Percentiles rank a stretch among this genome's conserved stretches.
Conservation (phyloP, 2,797 vertebrate species). For the Eupleurogrammus muticus region DNA sequence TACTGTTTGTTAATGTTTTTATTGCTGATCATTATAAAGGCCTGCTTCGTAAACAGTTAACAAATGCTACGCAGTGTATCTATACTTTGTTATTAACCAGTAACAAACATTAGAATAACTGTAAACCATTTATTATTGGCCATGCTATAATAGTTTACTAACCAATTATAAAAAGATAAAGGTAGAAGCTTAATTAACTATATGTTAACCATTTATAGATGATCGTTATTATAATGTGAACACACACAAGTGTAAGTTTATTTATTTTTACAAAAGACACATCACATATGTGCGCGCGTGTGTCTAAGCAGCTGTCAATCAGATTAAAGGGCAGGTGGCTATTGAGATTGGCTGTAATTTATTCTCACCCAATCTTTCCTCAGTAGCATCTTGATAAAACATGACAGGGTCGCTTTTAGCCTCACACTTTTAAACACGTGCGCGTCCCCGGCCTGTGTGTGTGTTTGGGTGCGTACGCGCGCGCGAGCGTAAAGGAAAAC, state of each 20-base stretch:
- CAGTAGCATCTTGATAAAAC: slow-evolving; percentile 57
- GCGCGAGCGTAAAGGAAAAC: slow-evolving; percentile 51
- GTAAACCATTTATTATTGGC: no score
- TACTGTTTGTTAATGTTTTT: no score
- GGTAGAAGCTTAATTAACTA: no score
- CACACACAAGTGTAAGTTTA: neutral
- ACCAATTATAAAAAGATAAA: no score
- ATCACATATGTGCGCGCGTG: neutral
- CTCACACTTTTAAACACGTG: slow-evolving; percentile 59
- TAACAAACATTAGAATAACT: no score
- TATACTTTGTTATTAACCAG: no score
- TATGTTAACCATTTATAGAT: no score
- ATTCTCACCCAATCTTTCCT: slow-evolving; percentile 30
- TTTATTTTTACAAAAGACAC: neutral
- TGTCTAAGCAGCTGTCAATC: slow-evolving; percentile 9
- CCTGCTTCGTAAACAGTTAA: no score
- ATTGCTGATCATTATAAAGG: no score
- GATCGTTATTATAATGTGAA: neutral
- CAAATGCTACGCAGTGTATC: no score
- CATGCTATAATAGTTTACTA: no score
- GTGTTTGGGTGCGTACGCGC: neutral
- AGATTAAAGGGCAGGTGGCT: slow-evolving; percentile 27
- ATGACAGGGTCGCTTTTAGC: slow-evolving; percentile 62
- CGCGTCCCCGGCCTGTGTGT: slow-evolving; percentile 41
- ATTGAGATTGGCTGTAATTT: slow-evolving; percentile 28